A percentile compares a stretch with the other conserved stretches of the same genome.
These are phyloP conservation scores for Carollia perspicillata DNA, from an alignment of 2,113 vertebrate species.

Conservation along the genomic window DNA sequence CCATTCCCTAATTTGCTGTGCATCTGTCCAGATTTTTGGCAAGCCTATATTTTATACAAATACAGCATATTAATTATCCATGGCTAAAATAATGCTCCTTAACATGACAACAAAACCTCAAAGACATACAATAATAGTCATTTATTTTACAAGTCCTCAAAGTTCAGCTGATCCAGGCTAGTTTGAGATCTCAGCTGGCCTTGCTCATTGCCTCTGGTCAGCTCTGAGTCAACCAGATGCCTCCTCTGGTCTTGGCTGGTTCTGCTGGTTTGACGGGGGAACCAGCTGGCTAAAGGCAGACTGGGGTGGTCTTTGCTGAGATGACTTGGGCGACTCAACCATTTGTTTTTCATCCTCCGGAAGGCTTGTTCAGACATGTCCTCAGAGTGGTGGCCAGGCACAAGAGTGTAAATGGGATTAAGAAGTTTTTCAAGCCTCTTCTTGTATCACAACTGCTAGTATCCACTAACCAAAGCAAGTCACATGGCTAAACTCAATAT, in stretches of 20 bases:
- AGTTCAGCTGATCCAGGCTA: background rate
- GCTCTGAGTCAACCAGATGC: background rate
- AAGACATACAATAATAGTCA: background rate
- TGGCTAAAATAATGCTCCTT: background rate
- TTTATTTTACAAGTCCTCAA: background rate
- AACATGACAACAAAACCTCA: conserved; percentile 30
- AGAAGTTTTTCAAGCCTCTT: background rate
- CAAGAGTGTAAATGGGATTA: background rate
- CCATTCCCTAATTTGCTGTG: background rate
- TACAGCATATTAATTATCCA: background rate
- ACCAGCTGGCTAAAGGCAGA: background rate
- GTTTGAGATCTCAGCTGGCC: background rate
- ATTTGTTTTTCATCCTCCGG: background rate
- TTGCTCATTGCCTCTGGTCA: background rate
- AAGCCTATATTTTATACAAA: background rate
- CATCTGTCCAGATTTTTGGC: background rate
- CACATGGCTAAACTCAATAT: background rate
- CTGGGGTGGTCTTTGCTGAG: background rate
- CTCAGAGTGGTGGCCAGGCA: background rate
- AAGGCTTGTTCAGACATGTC: background rate
- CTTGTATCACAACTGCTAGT: background rate
- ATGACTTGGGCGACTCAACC: background rate
- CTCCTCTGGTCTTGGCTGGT: background rate
- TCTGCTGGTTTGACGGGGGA: background rate
- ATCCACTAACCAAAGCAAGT: background rate